Conservation (phyloP, 2,888 invertebrate genomes). For the Caenorhabditis sp. region DNA sequence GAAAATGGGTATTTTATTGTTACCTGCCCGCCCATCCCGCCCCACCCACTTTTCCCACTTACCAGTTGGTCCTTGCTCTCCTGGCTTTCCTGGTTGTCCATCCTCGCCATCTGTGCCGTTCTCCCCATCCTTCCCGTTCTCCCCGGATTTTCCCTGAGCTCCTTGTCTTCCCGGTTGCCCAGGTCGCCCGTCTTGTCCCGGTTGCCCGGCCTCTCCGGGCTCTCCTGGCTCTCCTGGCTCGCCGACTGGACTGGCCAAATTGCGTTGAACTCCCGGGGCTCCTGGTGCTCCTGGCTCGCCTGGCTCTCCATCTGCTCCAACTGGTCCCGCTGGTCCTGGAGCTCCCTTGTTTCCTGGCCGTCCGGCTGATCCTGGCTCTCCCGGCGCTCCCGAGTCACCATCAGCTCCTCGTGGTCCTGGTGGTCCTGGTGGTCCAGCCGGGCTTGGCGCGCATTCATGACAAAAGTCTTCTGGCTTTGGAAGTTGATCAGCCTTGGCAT, state of each 20-base stretch:
- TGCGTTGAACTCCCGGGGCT: slow-evolving; percentile 34
- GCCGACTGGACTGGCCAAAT: slow-evolving; percentile 44
- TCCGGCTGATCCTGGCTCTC: slow-evolving; percentile 48
- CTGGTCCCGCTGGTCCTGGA: slow-evolving; percentile 38
- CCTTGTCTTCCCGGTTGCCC: slow-evolving; percentile 49
- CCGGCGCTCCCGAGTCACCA: slow-evolving; percentile 39
- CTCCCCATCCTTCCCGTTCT: slow-evolving; percentile 45
- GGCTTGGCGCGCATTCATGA: slow-evolving; percentile 48
- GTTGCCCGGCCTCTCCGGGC: slow-evolving; percentile 42
- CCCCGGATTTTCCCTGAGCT: slow-evolving; percentile 40
- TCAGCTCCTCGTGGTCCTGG: slow-evolving; percentile 43
- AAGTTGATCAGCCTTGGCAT: slow-evolving; percentile 23
- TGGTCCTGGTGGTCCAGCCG: slow-evolving; percentile 43
- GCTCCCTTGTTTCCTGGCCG: slow-evolving; percentile 45
- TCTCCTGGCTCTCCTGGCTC: slow-evolving; percentile 50
- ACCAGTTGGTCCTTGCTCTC: slow-evolving; percentile 45
- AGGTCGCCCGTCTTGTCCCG: slow-evolving; percentile 48
- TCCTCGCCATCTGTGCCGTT: slow-evolving; percentile 44
- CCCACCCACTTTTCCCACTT: too few species aligned
- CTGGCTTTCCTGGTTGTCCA: slow-evolving; percentile 45
- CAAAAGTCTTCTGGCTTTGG: slow-evolving; percentile 51
- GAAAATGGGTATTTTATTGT: not conserved
- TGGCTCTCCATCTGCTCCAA: slow-evolving; percentile 40
- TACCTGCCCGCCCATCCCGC: too few species aligned
- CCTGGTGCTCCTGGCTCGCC: slow-evolving; percentile 46